These are phyloP conservation scores for Lerista edwardsae DNA, from an alignment of 2,797 vertebrate species.

Conservation along the genomic window DNA sequence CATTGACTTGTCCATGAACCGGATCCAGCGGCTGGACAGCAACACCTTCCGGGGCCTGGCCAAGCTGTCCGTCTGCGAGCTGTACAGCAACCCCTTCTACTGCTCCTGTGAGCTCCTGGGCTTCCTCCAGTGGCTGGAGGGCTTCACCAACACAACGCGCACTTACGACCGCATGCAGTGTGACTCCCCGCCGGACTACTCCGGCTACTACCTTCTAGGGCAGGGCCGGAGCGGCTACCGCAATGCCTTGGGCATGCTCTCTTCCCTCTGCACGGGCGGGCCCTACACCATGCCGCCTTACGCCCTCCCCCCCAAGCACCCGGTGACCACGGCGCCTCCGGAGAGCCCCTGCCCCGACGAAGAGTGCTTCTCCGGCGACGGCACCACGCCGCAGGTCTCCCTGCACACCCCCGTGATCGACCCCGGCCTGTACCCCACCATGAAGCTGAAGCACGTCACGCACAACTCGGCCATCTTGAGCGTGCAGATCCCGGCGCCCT, in stretches of 20 bases:
- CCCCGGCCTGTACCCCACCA: slow-evolving; percentile 85
- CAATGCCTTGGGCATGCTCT: slow-evolving; percentile 94
- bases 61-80: slow-evolving; percentile 93
- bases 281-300: slow-evolving; percentile 81
- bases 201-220: slow-evolving; percentile 92
- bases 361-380: slow-evolving; percentile 92
- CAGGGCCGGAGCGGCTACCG: slow-evolving; percentile 90
- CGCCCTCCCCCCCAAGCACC: slow-evolving; percentile 81
- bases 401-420: slow-evolving; percentile 85
- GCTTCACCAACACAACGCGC: slow-evolving; percentile 90
- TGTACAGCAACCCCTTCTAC: slow-evolving; percentile 98
- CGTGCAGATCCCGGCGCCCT: slow-evolving; percentile 93
- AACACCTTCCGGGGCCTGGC: slow-evolving; percentile 90
- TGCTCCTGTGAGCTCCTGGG: slow-evolving; percentile 96
- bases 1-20: slow-evolving; percentile 98
- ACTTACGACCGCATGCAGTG: slow-evolving; percentile 97
- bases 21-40: slow-evolving; percentile 94
- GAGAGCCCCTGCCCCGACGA: slow-evolving; percentile 86
- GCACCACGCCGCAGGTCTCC: slow-evolving; percentile 85
- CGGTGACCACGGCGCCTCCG: slow-evolving; percentile 82
- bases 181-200: slow-evolving; percentile 90
- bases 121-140: slow-evolving; percentile 96
- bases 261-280: slow-evolving; percentile 91
- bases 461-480: slow-evolving; percentile 88
- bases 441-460: slow-evolving; percentile 90